These are phyloP conservation scores for Himalopsyche phryganea DNA, from an alignment of 1,140 invertebrate species.

Conservation along the genomic window DNA sequence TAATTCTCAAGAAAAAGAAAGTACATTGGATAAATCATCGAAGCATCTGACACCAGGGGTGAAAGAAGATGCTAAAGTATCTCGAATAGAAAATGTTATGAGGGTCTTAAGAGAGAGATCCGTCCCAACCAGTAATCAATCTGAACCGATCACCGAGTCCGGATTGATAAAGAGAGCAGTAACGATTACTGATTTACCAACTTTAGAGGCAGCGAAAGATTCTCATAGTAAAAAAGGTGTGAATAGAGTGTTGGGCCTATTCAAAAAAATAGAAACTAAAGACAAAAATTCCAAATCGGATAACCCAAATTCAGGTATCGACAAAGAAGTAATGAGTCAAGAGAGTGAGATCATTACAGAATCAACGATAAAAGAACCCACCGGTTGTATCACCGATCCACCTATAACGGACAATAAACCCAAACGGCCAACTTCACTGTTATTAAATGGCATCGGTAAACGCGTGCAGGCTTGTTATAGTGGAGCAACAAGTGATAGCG, in stretches of 20 bases:
- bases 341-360: constrained; percentile 36
- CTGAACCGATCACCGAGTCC: constrained; percentile 54
- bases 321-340: constrained; percentile 33
- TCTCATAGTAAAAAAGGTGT: constrained; percentile 57
- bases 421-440: constrained; percentile 47
- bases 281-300: constrained; percentile 39
- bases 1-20: constrained; percentile 46
- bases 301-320: neutral
- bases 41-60: constrained; percentile 35
- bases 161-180: constrained; percentile 64
- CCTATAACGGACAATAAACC: constrained; percentile 35
- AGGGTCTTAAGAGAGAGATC: constrained; percentile 61
- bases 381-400: neutral
- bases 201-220: constrained; percentile 42
- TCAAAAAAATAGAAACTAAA: constrained; percentile 61
- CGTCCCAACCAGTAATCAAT: constrained; percentile 49
- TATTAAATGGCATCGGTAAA: constrained; percentile 48
- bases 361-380: neutral
- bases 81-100: constrained; percentile 50
- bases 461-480: constrained; percentile 41
- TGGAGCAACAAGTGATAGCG: constrained; percentile 41
- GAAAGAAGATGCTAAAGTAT: constrained; percentile 37
- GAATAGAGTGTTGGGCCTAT: constrained; percentile 66
- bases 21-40: constrained; percentile 26
- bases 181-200: constrained; percentile 63